These are phyloP conservation scores for Machimus atricapillus DNA, from an alignment of 2,888 invertebrate species.

Conservation along the genomic window DNA sequence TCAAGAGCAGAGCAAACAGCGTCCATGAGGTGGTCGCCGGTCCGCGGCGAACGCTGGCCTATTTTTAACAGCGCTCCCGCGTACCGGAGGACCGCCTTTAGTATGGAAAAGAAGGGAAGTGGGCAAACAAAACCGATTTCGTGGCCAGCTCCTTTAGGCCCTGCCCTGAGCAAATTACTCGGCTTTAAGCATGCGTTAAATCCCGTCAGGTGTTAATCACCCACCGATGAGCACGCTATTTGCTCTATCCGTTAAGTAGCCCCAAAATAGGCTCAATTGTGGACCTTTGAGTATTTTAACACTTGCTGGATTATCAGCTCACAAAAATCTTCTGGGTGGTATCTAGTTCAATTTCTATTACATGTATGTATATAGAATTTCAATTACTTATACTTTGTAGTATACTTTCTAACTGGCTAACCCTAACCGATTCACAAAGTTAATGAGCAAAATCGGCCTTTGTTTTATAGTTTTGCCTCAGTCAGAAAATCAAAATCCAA, in stretches of 20 bases:
- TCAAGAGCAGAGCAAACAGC: conserved; percentile 24
- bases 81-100: not conserved
- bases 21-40: conserved; percentile 34
- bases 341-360: not conserved
- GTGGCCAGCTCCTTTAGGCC: not conserved
- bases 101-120: not conserved
- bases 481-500: too few relatives aligned
- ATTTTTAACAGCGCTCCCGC: conserved; percentile 27
- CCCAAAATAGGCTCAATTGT: conserved; percentile 43
- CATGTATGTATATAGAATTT: too few relatives aligned
- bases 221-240: conserved; percentile 26
- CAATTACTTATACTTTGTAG: too few relatives aligned
- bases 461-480: too few relatives aligned
- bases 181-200: conserved; percentile 11
- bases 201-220: conserved; percentile 43
- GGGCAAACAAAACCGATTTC: conserved; percentile 9
- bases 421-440: too few relatives aligned
- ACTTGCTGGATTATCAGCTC: not conserved
- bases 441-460: too few relatives aligned
- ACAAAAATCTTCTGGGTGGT: not conserved
- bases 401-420: too few relatives aligned
- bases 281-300: conserved; percentile 14
- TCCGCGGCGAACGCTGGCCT: not conserved
- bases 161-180: not conserved
- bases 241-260: conserved; percentile 31